Conservation (phyloP, 2,113 vertebrate species). For the Hypomesus transpacificus region DNA sequence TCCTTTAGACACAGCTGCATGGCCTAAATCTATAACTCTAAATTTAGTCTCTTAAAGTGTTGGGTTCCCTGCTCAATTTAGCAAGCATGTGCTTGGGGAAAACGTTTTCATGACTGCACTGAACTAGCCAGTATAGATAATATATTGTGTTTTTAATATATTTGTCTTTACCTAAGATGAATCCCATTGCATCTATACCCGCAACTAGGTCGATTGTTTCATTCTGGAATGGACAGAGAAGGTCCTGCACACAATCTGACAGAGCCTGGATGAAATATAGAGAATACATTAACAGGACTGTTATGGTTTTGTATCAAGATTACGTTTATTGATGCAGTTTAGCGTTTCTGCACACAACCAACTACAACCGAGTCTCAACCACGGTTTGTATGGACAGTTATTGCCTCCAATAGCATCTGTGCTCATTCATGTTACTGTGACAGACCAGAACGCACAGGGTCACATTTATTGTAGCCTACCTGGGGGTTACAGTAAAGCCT, state of each 20-base stretch:
- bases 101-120: too few species aligned
- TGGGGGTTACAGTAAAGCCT: constrained; percentile 83
- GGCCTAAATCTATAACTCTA: constrained; percentile 34
- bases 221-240: constrained; percentile 75
- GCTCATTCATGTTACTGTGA: neutral
- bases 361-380: too few species aligned
- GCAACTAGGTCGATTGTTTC: constrained; percentile 79
- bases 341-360: neutral
- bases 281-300: neutral
- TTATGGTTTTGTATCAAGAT: neutral
- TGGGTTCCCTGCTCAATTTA: too few species aligned
- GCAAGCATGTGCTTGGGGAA: too few species aligned
- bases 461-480: constrained; percentile 56
- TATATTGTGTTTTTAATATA: too few species aligned
- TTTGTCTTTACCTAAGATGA: constrained; percentile 80
- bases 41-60: constrained; percentile 26
- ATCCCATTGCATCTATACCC: constrained; percentile 88
- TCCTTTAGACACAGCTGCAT: neutral
- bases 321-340: neutral
- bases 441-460: neutral
- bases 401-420: too few species aligned
- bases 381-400: too few species aligned
- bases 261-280: constrained; percentile 68
- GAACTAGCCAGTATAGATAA: too few species aligned
- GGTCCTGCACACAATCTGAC: constrained; percentile 78